Evolutionary conservation across 1,140 invertebrate species (phyloP), one percentile per base, ranked within the genome.

Genomic region (Monomorium pharaonis): DNA sequence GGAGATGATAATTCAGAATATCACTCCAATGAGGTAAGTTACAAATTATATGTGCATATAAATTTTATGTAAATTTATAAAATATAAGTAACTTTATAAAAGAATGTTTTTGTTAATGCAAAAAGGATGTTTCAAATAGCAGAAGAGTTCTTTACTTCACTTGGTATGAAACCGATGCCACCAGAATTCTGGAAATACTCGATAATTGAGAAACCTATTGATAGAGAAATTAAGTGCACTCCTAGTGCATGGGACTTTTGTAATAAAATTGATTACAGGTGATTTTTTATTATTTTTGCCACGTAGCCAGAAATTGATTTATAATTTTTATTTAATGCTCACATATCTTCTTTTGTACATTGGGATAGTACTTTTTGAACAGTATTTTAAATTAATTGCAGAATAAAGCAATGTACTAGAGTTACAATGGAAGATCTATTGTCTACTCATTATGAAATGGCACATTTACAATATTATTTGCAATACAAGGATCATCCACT

Each of bases 171-270:
- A 89, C 96, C 97, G 16, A 97, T 97, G 95, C 97, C 97, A 0
- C 96, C 96, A 0, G 97, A 97, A 95, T 98, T 98, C 95, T 98
- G 97, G 97, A 95, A 96, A 47, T 96, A 96, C n/a, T 98, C 97
- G 0, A 96, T 98, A 94, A 95, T 98, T 42, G 96, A 97, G 84
- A 96, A 97, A 87, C 97, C 97, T 0, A 92, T 95, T n/a, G 96
- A 97, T 65, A 95, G 97, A 88, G 96, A 97, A 84, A 96, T 97
- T 0, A 97, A 97, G 76, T 99, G 98, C 90, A 98, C 98, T 42
- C 96, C 98, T 0, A 98, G 98, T 84, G 98, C 98, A 2, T 98
- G 97, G 97, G 98, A 99, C 94, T 98, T 98, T 94, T 98, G 97
- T 92, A 98, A 98, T 91, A 95, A 96, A 88, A 96, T 97, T 37